Evolutionary conservation across 2,888 invertebrate species (phyloP).

Genomic region (Gerris lacustris): DNA sequence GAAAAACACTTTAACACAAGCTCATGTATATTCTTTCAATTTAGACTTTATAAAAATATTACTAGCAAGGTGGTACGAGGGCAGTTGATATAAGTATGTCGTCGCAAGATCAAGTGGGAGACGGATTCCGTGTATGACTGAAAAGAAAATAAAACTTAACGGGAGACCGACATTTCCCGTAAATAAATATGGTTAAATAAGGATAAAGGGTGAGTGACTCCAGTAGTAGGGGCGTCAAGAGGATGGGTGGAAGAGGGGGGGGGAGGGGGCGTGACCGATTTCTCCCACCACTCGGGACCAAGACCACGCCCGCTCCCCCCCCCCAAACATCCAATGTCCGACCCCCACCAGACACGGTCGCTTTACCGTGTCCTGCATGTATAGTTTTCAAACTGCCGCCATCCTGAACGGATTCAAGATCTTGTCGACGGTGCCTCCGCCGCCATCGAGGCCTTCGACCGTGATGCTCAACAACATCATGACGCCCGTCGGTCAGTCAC

Average conservation of each 20-base stretch:
- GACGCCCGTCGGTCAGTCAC: constrained; percentile 2
- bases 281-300: background rate
- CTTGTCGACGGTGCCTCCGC: constrained; percentile 2
- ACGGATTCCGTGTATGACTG: too few species aligned
- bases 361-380: background rate
- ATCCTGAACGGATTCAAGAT: constrained; percentile 10
- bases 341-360: background rate
- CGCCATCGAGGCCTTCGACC: background rate
- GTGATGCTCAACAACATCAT: constrained; percentile 11
- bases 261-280: background rate
- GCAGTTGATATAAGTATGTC: too few species aligned
- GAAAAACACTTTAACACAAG: too few species aligned
- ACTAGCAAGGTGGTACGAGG: too few species aligned
- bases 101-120: too few species aligned
- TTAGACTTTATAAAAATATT: too few species aligned
- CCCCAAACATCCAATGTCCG: background rate
- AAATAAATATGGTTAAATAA: too few species aligned
- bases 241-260: background rate
- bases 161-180: too few species aligned
- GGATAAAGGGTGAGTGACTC: too few species aligned
- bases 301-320: background rate
- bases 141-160: too few species aligned
- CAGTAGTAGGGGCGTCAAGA: too few species aligned
- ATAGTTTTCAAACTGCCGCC: constrained; percentile 5
- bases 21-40: too few species aligned